A percentile compares a stretch with the other conserved stretches of the same genome.
phyloP scores from a whole-genome alignment of 2,113 vertebrate genomes.

The Daphoenositta chrysoptera region DNA sequence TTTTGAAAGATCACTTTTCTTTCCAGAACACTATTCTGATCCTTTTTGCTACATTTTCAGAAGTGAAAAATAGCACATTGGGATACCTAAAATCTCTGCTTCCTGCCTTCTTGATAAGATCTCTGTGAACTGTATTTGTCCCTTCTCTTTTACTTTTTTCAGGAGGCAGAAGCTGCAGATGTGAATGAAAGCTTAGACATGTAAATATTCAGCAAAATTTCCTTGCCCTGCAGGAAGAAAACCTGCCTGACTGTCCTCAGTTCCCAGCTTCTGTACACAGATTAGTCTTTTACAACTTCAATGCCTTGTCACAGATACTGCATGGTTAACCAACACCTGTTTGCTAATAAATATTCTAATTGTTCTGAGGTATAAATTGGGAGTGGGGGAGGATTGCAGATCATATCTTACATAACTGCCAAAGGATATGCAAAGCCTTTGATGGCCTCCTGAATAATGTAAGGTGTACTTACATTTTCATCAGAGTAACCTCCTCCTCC shows the following conservation, averaged over 20 bases:
- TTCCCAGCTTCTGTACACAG: not conserved
- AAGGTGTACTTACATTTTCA: not conserved
- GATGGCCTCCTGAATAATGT: not conserved
- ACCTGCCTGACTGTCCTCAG: not conserved
- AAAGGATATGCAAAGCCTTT: not conserved
- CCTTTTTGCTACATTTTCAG: not conserved
- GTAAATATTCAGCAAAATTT: not conserved
- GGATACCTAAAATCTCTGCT: not conserved
- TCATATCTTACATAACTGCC: not conserved
- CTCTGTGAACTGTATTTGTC: not conserved
- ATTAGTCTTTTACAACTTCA: not conserved
- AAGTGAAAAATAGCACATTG: not conserved
- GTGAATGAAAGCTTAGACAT: not conserved
- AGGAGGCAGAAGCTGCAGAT: not conserved
- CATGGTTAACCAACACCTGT: not conserved
- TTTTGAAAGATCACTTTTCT: not conserved
- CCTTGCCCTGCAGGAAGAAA: not conserved
- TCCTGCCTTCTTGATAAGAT: not conserved
- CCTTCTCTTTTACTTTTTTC: not conserved
- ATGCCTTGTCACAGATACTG: not conserved
- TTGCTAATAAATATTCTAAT: not conserved
- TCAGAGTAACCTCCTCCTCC: not conserved
- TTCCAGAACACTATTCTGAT: not conserved
- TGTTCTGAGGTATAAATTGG: not conserved
- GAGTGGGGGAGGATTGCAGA: not conserved